Evolutionary conservation across 2,113 vertebrate genomes (phyloP).

Genomic region (Vimba vimba): DNA sequence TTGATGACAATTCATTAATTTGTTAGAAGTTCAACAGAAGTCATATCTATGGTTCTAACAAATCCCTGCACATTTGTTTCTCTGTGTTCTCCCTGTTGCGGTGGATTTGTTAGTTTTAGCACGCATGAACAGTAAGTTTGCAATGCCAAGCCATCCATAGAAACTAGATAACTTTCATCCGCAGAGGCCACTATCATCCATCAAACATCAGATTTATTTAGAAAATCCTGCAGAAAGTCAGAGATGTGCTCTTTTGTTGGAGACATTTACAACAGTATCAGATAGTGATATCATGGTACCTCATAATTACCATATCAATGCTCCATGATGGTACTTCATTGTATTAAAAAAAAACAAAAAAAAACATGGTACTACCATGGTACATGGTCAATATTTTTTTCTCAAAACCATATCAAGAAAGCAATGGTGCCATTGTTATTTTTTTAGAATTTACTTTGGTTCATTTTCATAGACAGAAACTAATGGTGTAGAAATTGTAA

Average conservation of each 20-base stretch:
- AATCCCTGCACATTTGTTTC: conserved; percentile 31
- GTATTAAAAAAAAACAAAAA: neutral
- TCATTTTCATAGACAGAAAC: neutral
- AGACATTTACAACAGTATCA: neutral
- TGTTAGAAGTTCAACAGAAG: neutral
- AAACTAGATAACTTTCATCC: conserved; percentile 48
- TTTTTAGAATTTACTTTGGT: neutral
- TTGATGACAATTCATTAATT: conserved; percentile 10
- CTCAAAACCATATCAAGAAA: neutral
- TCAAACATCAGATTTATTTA: neutral
- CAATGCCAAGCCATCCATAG: conserved; percentile 41
- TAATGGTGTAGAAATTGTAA: neutral
- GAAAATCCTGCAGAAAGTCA: conserved; percentile 1
- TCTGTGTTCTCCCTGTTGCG: conserved; percentile 64
- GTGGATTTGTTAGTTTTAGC: conserved; percentile 74
- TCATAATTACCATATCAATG: neutral
- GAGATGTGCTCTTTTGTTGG: conserved; percentile 18
- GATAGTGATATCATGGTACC: neutral
- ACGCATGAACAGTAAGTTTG: conserved; percentile 79
- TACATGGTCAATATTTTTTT: neutral
- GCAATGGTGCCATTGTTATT: neutral
- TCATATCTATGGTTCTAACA: conserved; percentile 32
- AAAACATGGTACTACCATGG: neutral
- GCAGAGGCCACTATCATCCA: neutral
- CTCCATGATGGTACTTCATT: neutral